phyloP scores from a whole-genome alignment of 1,140 invertebrate species.

The Drosophila grimshawi region DNA sequence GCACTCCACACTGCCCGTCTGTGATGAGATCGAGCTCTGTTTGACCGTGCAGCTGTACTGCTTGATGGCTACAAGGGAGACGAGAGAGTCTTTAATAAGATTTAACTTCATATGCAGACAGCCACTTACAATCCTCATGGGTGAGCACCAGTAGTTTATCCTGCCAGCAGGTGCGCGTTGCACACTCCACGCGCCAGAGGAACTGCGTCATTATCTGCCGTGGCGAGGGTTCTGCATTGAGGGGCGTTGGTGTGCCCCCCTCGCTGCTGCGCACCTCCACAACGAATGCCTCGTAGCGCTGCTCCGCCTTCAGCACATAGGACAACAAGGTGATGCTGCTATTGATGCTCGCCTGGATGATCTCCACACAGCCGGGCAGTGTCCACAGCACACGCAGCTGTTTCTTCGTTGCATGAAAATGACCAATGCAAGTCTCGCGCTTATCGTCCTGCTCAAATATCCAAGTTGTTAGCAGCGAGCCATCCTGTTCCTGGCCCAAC shows the following conservation, averaged over 20 bases:
- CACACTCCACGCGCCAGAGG: conserved; percentile 89
- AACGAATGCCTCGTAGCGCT: conserved; percentile 86
- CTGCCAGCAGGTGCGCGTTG: conserved; percentile 85
- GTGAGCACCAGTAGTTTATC: conserved; percentile 91
- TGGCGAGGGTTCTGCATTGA: conserved; percentile 82
- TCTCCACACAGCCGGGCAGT: conserved; percentile 87
- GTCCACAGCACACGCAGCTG: conserved; percentile 87
- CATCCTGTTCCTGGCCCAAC: conserved; percentile 91
- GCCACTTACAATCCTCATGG: conserved; percentile 90
- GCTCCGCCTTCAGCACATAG: conserved; percentile 87
- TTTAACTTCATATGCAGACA: background rate
- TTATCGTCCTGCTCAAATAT: conserved; percentile 85
- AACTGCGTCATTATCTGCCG: conserved; percentile 92
- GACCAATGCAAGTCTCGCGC: conserved; percentile 67
- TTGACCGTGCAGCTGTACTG: conserved; percentile 74
- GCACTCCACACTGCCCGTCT: conserved; percentile 84
- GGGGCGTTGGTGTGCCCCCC: conserved; percentile 84
- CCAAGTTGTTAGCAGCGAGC: conserved; percentile 89
- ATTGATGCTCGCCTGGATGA: conserved; percentile 92
- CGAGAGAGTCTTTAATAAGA: background rate
- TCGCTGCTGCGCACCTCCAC: conserved; percentile 86
- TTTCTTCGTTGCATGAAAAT: conserved; percentile 86
- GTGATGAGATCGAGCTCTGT: conserved; percentile 47
- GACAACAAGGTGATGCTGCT: conserved; percentile 87
- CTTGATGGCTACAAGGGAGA: conserved; percentile 57